Evolutionary conservation across 2,113 vertebrate species (phyloP).

Genomic region (Crotalus helleri): DNA sequence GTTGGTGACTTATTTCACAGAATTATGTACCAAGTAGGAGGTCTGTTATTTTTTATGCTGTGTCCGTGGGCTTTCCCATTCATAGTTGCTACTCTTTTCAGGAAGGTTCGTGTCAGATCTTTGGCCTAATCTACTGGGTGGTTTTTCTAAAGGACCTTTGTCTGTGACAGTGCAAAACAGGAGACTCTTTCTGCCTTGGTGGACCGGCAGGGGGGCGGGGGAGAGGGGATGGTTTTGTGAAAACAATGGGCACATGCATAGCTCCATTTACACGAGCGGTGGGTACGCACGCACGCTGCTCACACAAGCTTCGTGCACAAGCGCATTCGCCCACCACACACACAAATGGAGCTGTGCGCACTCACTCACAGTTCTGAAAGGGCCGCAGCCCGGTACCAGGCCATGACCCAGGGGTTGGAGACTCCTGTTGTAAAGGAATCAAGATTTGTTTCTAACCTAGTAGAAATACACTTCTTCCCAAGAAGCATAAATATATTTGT

Average conservation of each 20-base stretch:
- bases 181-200: neutral
- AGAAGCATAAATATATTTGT: neutral
- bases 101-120: neutral
- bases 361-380: too few relatives aligned
- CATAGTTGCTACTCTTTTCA: neutral
- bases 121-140: neutral
- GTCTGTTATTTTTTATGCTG: neutral
- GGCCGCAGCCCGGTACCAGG: too few relatives aligned
- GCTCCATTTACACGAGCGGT: too few relatives aligned
- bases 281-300: too few relatives aligned
- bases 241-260: neutral
- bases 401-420: too few relatives aligned
- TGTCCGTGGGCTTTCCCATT: neutral
- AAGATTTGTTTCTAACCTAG: neutral
- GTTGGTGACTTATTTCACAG: neutral
- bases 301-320: too few relatives aligned
- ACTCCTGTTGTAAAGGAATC: neutral
- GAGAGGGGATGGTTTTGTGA: neutral
- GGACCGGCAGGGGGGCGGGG: fast-evolving
- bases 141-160: neutral
- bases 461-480: neutral
- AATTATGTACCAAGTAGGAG: neutral
- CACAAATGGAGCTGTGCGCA: too few relatives aligned
- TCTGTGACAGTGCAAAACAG: neutral
- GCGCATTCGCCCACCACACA: too few relatives aligned